Evolutionary conservation across 2,113 vertebrate species (phyloP).

Genomic region (Neodontobutis hainanensis): DNA sequence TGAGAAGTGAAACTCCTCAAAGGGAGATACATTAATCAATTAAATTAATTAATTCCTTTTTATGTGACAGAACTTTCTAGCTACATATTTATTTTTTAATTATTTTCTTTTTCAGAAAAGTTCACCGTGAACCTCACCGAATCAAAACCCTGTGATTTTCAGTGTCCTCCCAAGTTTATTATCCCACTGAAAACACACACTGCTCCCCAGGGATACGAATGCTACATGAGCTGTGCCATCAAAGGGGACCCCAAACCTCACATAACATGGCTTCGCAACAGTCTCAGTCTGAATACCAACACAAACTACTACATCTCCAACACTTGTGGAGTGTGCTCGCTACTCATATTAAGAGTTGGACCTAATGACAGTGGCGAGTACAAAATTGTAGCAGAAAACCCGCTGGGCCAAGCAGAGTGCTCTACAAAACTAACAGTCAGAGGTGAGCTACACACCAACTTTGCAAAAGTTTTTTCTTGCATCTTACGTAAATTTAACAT

Average conservation of each 20-base stretch:
- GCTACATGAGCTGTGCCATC: conserved; percentile 90
- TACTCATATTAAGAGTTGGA: conserved; percentile 83
- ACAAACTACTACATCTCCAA: conserved; percentile 83
- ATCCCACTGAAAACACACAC: conserved; percentile 85
- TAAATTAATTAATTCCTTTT: too few species aligned
- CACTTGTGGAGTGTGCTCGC: conserved; percentile 88
- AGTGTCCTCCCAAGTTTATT: conserved; percentile 82
- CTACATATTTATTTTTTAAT: too few species aligned
- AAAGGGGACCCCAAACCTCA: conserved; percentile 83
- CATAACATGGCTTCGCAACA: conserved; percentile 88
- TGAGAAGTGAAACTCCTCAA: too few species aligned
- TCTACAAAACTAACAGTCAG: conserved; percentile 83
- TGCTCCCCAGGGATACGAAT: conserved; percentile 85
- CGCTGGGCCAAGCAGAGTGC: conserved; percentile 79
- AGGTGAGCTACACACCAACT: conserved; percentile 71
- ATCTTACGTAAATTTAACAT: neutral
- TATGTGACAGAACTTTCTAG: neutral
- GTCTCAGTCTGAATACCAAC: conserved; percentile 81
- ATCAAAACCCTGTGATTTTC: conserved; percentile 74
- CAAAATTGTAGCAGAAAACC: conserved; percentile 82
- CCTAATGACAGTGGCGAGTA: conserved; percentile 85
- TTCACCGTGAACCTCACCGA: conserved; percentile 66
- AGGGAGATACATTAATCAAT: too few species aligned
- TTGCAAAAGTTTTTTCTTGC: neutral
- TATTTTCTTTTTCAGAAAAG: conserved; percentile 72